Percentiles rank a stretch among this genome's conserved stretches.
phyloP scores from a whole-genome alignment of 1,140 invertebrate species.

The Teleopsis dalmanni region DNA sequence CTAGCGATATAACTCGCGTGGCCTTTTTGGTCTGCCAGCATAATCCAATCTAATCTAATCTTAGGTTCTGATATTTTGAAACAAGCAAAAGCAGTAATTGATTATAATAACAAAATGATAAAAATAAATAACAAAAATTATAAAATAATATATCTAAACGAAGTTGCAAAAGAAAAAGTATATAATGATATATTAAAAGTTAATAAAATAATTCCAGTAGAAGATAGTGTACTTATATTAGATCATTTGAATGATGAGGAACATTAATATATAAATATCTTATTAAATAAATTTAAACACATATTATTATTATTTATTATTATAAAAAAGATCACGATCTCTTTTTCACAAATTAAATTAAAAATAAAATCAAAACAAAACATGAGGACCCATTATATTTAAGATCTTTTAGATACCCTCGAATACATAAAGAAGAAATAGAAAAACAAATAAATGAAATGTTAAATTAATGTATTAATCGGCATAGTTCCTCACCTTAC shows the following conservation, averaged over 20 bases:
- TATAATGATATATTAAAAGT: not conserved
- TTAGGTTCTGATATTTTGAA: too few species aligned
- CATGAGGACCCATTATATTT: constrained; percentile 19
- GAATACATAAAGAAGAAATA: constrained; percentile 40
- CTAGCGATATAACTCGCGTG: too few species aligned
- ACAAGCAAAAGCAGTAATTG: too few species aligned
- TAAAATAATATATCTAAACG: too few species aligned
- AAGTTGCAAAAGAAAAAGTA: too few species aligned
- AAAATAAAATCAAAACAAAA: constrained; percentile 28
- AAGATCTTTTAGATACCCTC: constrained; percentile 33
- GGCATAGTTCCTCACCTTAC: constrained; percentile 29
- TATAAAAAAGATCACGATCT: constrained; percentile 6
- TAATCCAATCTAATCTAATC: too few species aligned
- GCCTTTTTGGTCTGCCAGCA: too few species aligned
- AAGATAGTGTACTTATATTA: not conserved
- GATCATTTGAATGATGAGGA: too few species aligned
- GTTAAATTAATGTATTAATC: constrained; percentile 40
- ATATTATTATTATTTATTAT: not conserved
- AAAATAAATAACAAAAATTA: too few species aligned
- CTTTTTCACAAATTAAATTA: not conserved
- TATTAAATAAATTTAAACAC: not conserved
- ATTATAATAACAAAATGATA: too few species aligned
- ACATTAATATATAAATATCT: too few species aligned
- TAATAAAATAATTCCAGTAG: constrained; percentile 3
- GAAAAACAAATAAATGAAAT: constrained; percentile 22